Conservation (phyloP, 2,113 vertebrate genomes). For the Mormyrus lacerda region DNA sequence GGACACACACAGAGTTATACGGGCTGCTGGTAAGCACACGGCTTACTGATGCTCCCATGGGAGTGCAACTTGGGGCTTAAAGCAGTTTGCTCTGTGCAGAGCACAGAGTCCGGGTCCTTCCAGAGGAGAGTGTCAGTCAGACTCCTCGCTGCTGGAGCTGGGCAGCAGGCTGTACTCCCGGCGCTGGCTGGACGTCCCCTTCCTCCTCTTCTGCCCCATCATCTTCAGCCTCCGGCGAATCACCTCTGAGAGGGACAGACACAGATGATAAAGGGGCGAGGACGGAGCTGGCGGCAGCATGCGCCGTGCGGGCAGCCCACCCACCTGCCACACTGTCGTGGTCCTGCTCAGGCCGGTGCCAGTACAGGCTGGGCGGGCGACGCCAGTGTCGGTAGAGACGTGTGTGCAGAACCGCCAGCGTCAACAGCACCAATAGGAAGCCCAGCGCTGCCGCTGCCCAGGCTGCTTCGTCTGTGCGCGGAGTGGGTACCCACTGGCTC, state of each 20-base stretch:
- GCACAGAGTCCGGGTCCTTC: too few relatives aligned
- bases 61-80: background rate
- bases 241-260: conserved; percentile 50
- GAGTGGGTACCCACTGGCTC: conserved; percentile 41
- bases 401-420: conserved; percentile 60
- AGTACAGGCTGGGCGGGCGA: conserved; percentile 72
- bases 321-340: conserved; percentile 63
- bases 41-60: background rate
- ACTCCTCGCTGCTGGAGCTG: conserved; percentile 54
- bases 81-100: background rate
- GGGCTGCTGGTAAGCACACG: background rate
- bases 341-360: conserved; percentile 57
- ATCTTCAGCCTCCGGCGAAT: conserved; percentile 58
- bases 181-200: conserved; percentile 33
- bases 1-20: background rate
- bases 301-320: background rate
- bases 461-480: conserved; percentile 67
- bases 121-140: background rate
- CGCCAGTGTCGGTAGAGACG: conserved; percentile 69
- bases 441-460: conserved; percentile 80
- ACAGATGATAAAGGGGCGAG: background rate
- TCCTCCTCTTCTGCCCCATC: conserved; percentile 52
- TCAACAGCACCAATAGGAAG: conserved; percentile 72
- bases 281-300: background rate
- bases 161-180: conserved; percentile 52